Percentiles rank a stretch among this genome's conserved stretches.
Evolutionary conservation across 2,797 vertebrate species (phyloP).

Genomic region (Nyctalus aviator): DNA sequence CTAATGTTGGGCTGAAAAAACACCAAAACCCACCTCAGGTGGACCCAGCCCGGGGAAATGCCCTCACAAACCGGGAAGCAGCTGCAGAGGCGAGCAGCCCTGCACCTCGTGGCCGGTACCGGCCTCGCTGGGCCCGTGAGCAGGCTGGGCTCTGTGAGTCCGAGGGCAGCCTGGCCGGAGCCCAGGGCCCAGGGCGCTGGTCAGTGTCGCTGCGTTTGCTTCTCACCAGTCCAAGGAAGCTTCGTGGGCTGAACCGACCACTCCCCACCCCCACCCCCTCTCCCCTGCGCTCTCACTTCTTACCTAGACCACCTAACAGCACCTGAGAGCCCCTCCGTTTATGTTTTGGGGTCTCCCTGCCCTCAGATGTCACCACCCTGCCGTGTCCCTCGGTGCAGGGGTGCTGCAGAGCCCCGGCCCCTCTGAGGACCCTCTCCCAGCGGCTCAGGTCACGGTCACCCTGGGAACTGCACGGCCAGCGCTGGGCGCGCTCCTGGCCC

Average conservation of each 20-base stretch:
- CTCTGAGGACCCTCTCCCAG: background rate
- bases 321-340: background rate
- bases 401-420: too few relatives aligned
- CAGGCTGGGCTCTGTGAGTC: background rate
- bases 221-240: background rate
- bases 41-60: background rate
- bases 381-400: too few relatives aligned
- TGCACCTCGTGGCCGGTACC: fast-evolving
- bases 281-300: fast-evolving
- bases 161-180: background rate
- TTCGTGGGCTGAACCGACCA: fast-evolving
- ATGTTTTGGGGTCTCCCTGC: background rate
- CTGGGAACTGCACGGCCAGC: fast-evolving
- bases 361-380: background rate
- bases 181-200: background rate
- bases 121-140: background rate
- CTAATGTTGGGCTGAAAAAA: background rate
- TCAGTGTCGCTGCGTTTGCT: fast-evolving
- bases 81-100: background rate
- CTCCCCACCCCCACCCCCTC: fast-evolving
- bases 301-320: too few relatives aligned
- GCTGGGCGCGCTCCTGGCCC: too few relatives aligned
- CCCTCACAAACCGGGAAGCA: background rate
- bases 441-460: too few relatives aligned
- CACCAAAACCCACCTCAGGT: background rate